Evolutionary conservation across 1,140 invertebrate species (phyloP), one percentile per base, ranked within the genome.

Genomic region (Diorhabda carinulata): DNA sequence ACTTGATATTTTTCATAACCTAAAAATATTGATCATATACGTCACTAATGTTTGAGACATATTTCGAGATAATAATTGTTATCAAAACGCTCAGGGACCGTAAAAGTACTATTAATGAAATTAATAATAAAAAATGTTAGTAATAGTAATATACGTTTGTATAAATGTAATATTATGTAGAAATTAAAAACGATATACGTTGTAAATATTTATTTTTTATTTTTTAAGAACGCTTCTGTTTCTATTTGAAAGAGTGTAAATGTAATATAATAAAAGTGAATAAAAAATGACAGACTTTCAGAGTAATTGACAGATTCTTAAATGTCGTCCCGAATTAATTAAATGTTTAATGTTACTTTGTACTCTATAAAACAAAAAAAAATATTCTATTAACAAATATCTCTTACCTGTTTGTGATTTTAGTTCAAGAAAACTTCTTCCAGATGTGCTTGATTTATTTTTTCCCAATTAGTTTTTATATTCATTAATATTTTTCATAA

Each of bases 81-180:
- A 72, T 72, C 67, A 68, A 70, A 69, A 67, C 57, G 73, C 75
- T 76, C 75, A 76, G 75, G 75, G 75, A 76, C 67, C 73, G 69
- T 73, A 62, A 60, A 41, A 8, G 58, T 67, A 67, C 58, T 59
- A 67, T 65, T 64, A 65, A 65, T 41, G 59, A 43, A 61, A 40
- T 8, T 8, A 52, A 8, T 25, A 43, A 43, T 62, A 62, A 41
- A 43, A 42, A 25, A 7, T 64, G 42, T 47, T 64, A 8, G 25
- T 65, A 65, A 57, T 45, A 59, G 44, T 44, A 56, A 44, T 63
- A 47, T 56, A 44, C 43, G 59, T 60, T 61, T 67, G 65, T 67
- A 67, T 67, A 67, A 67, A 67, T 67, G 65, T 67, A 67, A 64
- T 64, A 64, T 60, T 67, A 43, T 59, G 44, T 56, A 67, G 65